A percentile compares a stretch with the other conserved stretches of the same genome.
Conservation (phyloP, 2,797 vertebrate genomes). For the Coregonus ussuriensis region DNA sequence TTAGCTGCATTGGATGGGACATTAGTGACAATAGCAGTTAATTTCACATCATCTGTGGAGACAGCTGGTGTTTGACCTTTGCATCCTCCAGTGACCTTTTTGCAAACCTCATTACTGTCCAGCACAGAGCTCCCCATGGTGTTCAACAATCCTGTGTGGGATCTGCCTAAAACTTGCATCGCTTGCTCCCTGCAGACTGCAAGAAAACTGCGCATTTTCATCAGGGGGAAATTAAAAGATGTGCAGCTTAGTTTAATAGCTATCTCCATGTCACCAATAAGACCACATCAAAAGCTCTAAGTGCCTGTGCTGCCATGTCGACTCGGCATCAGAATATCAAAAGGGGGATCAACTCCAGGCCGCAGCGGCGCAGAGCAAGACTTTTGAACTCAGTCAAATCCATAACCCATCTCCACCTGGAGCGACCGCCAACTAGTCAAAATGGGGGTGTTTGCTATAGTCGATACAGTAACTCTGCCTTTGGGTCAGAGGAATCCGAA, state of each 20-base stretch:
- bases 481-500: conserved; percentile 57
- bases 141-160: not conserved
- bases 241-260: not conserved
- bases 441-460: not conserved
- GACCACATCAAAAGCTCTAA: not conserved
- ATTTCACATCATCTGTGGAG: not conserved
- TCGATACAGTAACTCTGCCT: conserved; percentile 41
- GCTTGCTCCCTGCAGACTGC: conserved; percentile 1
- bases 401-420: not conserved
- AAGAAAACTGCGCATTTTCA: conserved; percentile 30
- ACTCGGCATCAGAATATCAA: not conserved
- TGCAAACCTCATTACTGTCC: not conserved
- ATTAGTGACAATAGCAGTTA: not conserved
- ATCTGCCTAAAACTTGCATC: not conserved
- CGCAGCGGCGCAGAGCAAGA: not conserved
- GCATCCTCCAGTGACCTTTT: not conserved
- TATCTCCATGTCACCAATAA: not conserved
- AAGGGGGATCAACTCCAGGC: not conserved
- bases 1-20: not conserved
- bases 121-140: too few relatives aligned
- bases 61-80: conserved; percentile 7
- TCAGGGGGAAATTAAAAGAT: conserved; percentile 19
- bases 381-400: not conserved
- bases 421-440: not conserved
- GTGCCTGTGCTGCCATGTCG: not conserved